These are phyloP conservation scores for Leptinotarsa defecta DNA, from an alignment of 1,140 invertebrate species.

Conservation along the genomic window DNA sequence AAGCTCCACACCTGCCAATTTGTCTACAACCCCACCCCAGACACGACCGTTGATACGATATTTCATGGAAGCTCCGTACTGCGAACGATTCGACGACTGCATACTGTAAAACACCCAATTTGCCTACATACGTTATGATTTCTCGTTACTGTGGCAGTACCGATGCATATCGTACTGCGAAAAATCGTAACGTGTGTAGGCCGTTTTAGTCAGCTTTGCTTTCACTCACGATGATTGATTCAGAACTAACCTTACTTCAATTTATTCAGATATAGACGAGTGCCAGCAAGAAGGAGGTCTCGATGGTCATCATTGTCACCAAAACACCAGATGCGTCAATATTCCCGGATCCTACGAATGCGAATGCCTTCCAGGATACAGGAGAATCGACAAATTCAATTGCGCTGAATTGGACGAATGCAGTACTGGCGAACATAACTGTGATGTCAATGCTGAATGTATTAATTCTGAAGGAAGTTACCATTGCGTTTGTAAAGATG, in stretches of 20 bases:
- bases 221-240: no score
- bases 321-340: slow-evolving; percentile 81
- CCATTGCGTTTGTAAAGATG: slow-evolving; percentile 78
- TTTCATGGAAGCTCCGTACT: no score
- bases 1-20: no score
- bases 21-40: no score
- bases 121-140: no score
- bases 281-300: slow-evolving; percentile 73
- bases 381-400: slow-evolving; percentile 75
- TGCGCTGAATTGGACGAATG: slow-evolving; percentile 85
- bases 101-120: no score
- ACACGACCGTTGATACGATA: no score
- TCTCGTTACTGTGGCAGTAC: no score
- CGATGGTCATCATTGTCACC: slow-evolving; percentile 79
- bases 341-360: slow-evolving; percentile 79
- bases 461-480: slow-evolving; percentile 86
- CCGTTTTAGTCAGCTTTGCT: no score
- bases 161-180: no score
- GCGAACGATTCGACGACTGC: no score
- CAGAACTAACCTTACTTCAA: background rate
- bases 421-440: slow-evolving; percentile 68
- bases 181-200: no score
- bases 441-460: slow-evolving; percentile 80
- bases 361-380: slow-evolving; percentile 80
- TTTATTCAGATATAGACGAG: slow-evolving; percentile 76